phyloP scores from a whole-genome alignment of 2,113 vertebrate species.

The Chinchilla lanigera region DNA sequence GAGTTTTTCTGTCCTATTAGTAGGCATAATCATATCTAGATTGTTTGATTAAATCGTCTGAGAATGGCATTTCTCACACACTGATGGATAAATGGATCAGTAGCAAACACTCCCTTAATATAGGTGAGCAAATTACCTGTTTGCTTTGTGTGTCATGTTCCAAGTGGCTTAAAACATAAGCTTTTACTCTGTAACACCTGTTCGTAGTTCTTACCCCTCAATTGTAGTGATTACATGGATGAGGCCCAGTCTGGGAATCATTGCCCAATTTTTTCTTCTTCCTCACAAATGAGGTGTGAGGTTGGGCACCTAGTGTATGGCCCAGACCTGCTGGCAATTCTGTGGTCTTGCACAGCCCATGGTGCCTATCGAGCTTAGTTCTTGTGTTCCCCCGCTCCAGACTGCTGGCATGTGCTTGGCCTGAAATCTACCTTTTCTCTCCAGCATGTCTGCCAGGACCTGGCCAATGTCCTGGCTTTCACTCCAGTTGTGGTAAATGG shows the following conservation, averaged over 20 bases:
- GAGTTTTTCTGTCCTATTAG: background rate
- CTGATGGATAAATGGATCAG: background rate
- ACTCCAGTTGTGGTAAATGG: fast-evolving
- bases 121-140: background rate
- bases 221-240: background rate
- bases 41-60: background rate
- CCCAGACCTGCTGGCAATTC: background rate
- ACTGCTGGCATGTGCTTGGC: fast-evolving
- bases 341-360: fast-evolving
- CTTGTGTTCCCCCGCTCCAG: fast-evolving
- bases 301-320: fast-evolving
- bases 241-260: background rate
- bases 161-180: background rate
- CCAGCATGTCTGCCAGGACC: fast-evolving
- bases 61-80: background rate
- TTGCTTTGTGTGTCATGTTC: background rate
- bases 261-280: background rate
- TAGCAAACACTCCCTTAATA: background rate
- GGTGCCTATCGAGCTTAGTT: fast-evolving
- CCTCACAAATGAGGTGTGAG: background rate
- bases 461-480: background rate
- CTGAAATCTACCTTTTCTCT: fast-evolving
- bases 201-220: background rate
- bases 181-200: background rate
- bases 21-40: background rate